A percentile compares a stretch with the other conserved stretches of the same genome.
Conservation (phyloP, 2,888 invertebrate species). For the Anodontia alba region DNA sequence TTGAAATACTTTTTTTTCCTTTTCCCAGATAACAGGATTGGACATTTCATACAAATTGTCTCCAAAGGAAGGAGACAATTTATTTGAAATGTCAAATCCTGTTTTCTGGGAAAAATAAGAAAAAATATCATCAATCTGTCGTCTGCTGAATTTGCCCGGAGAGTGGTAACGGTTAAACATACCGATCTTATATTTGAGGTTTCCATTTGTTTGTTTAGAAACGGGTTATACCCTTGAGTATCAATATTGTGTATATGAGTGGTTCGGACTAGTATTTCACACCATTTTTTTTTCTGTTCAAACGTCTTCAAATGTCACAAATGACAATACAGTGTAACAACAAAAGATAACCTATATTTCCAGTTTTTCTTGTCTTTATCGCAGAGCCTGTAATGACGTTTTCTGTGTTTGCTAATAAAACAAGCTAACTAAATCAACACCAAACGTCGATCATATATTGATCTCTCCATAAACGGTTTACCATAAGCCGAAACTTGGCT, state of each 20-base stretch:
- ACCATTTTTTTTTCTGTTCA: too few relatives aligned
- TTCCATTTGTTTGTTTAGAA: slow-evolving; percentile 5
- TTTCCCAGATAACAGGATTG: too few relatives aligned
- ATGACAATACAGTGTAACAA: background rate
- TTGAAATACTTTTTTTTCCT: too few relatives aligned
- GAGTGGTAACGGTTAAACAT: too few relatives aligned
- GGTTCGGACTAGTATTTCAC: background rate
- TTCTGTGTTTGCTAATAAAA: background rate
- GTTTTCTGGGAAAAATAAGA: too few relatives aligned
- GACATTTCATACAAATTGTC: too few relatives aligned
- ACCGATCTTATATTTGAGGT: background rate
- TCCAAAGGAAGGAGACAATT: too few relatives aligned
- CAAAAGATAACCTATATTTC: background rate
- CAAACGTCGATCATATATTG: background rate
- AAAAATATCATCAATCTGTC: too few relatives aligned
- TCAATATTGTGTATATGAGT: background rate
- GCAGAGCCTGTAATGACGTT: background rate
- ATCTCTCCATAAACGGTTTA: background rate
- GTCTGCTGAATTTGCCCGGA: too few relatives aligned
- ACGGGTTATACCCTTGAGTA: background rate
- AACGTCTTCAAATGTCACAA: too few relatives aligned
- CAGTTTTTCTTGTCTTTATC: background rate
- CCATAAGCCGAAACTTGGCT: slow-evolving; percentile 18
- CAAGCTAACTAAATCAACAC: background rate
- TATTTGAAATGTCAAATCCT: too few relatives aligned